Conservation (phyloP, 1,140 invertebrate species). For the Eupristina koningsbergeri region DNA sequence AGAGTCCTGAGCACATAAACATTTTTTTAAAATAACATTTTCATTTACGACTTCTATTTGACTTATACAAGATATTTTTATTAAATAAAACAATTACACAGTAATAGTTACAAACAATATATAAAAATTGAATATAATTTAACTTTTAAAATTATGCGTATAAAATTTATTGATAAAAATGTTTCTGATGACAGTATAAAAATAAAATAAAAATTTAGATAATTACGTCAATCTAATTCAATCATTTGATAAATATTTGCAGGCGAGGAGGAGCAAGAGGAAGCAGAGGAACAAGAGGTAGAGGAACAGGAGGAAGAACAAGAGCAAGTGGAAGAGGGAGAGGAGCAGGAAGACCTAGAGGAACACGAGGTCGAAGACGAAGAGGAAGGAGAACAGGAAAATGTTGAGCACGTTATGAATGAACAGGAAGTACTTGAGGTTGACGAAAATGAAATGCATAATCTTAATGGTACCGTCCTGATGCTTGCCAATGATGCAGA, state of each 20-base stretch:
- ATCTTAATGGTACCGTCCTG: conserved; percentile 67
- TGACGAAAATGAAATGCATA: conserved; percentile 63
- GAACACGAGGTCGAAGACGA: conserved; percentile 43
- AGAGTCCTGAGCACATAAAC: neutral
- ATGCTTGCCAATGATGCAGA: conserved; percentile 69
- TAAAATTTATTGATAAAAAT: too few relatives aligned
- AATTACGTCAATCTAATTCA: neutral
- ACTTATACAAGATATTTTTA: neutral
- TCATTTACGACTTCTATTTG: neutral
- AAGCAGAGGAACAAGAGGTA: conserved; percentile 3
- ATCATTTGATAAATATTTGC: neutral
- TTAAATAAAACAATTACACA: neutral
- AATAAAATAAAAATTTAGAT: neutral
- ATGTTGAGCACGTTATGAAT: conserved; percentile 47
- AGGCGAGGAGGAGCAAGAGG: conserved; percentile 38
- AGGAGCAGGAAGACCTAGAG: conserved; percentile 50
- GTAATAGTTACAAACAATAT: neutral
- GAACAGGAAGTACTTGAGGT: conserved; percentile 57
- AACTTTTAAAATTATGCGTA: neutral
- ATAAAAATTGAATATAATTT: neutral
- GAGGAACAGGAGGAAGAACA: conserved; percentile 40
- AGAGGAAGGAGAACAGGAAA: conserved; percentile 49
- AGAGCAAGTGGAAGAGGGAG: conserved; percentile 37
- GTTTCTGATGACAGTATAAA: neutral
- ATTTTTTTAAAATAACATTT: neutral